Base-by-base conservation (phyloP, 1,140 invertebrate species). In the Phymorhynchus buccinoides region DNA sequence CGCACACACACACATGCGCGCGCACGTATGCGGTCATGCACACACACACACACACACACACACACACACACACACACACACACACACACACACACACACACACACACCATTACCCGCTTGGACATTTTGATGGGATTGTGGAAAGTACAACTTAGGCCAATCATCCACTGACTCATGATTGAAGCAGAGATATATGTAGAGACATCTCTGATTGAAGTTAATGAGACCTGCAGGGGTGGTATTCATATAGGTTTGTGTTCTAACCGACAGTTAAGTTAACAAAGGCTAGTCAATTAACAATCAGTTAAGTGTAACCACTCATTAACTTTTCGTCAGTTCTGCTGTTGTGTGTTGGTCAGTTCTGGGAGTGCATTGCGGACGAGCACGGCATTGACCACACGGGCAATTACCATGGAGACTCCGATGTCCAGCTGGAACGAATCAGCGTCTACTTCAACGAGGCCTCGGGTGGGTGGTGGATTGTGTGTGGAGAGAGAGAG, bases 341-440 rank as follows among this genome's bases (percentile, higher is more conserved):
- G 52, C 27, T 16, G 37, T 35, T 35, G 9, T 12, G 3, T 81
- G 9, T 85, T 66, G 66, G 14, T 78, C 81, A 97, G 97, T 98
- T 98, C 94, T 98, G 97, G 97, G 97, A 98, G 94, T 96, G 98
- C 62, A 98, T 98, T 88, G 97, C 96, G 62, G 91, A 92, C 85
- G 94, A 94, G 88, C 94, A 94, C 87, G 94, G 94, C 73, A 94
- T 94, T 85, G 93, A 94, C 87, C 94, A 94, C 16, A 93, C 93
- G 68, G 94, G 94, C 35, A 90, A 91, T n/a, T 94, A 94, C 89
- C 92, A 94, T 86, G 94, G 94, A 22, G 94, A 95, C 86, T 91
- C 89, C 37, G 93, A 94, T 84, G 88, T 95, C 22, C 94, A 94
- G 87, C 86, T 94, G 37, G 94, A 94, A 88, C 90, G 94, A 87